Base-by-base conservation (phyloP, 1,140 invertebrate species). In the Drosophila pseudoobscura region DNA sequence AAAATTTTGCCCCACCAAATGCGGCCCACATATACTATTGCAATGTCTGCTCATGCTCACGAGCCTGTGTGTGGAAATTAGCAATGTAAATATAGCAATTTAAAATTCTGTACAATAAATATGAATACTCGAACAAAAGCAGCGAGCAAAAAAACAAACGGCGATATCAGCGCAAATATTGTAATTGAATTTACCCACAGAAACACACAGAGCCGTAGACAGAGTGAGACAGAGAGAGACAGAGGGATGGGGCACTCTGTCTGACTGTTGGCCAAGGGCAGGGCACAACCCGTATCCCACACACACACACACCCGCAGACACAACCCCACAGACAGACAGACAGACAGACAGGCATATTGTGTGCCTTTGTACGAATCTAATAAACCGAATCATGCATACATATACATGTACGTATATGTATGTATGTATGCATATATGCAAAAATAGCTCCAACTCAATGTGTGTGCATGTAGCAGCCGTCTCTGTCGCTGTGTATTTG, bases 11-110 rank as follows among this genome's bases (percentile, higher is more conserved):
- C 9, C 62, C 0, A 31, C 3, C 35, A 61, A 63, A 47, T 62
- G 6, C 15, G 0, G 1, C 45, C n/a, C 46, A 59, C 51, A 47
- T 49, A 50, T 24, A 71, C 63, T 15, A 54, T 52, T 62, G 45
- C 31, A 51, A 56, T 26, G 24, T 26, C 24, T 26, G 63, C 26
- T 51, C 46, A 44, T 51, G 61, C 51, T 2, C 7, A 8, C 7
- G 52, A 64, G 60, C 56, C 55, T 76, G 61, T 80, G 77, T 80
- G 62, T 77, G 78, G 77, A 75, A 87, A 87, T 87, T 87, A 87
- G 82, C 82, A 87, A 87, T 87, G 82, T 87, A 87, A 87, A 87
- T 87, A 87, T 87, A 75, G 82, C 82, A 87, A 87, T 87, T 87
- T 87, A 87, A 87, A 87, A 87, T 87, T 78, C 78, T 70, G 75